These are phyloP conservation scores for Nothura maculosa DNA, from an alignment of 2,797 vertebrate species.

Conservation along the genomic window DNA sequence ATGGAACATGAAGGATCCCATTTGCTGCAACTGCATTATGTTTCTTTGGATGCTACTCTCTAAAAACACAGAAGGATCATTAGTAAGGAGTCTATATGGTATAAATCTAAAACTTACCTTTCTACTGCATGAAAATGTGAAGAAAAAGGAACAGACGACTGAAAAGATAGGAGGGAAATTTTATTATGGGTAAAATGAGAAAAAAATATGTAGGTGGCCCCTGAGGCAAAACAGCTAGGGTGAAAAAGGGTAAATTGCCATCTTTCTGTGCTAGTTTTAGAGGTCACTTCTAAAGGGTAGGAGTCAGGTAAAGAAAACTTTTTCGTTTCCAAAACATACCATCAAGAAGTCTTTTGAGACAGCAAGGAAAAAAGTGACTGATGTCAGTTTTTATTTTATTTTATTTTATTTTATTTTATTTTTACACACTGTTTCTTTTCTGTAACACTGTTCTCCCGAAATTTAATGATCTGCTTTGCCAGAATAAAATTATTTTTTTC, in stretches of 20 bases:
- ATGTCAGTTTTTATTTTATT: not conserved
- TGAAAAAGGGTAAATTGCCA: not conserved
- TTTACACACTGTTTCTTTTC: not conserved
- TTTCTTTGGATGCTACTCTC: not conserved
- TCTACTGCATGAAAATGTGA: not conserved
- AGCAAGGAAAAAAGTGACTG: not conserved
- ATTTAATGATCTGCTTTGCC: not conserved
- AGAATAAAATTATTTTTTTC: not conserved
- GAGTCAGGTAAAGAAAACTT: not conserved
- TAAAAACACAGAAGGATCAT: not conserved
- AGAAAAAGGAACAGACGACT: not conserved
- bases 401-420: not conserved
- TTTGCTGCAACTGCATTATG: fast-evolving
- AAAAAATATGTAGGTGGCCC: not conserved
- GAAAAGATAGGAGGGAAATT: not conserved
- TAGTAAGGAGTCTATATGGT: not conserved
- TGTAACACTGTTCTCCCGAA: not conserved
- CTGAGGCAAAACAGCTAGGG: not conserved
- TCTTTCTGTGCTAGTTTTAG: not conserved
- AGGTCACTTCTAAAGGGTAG: not conserved
- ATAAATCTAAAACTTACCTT: not conserved
- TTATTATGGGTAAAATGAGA: not conserved
- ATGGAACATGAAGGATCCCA: not conserved
- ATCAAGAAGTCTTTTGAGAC: not conserved
- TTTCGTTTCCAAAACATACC: not conserved